Percentiles rank a stretch among this genome's conserved stretches.
Conservation (phyloP, 2,888 invertebrate species). For the Drosophila macrothrix region DNA sequence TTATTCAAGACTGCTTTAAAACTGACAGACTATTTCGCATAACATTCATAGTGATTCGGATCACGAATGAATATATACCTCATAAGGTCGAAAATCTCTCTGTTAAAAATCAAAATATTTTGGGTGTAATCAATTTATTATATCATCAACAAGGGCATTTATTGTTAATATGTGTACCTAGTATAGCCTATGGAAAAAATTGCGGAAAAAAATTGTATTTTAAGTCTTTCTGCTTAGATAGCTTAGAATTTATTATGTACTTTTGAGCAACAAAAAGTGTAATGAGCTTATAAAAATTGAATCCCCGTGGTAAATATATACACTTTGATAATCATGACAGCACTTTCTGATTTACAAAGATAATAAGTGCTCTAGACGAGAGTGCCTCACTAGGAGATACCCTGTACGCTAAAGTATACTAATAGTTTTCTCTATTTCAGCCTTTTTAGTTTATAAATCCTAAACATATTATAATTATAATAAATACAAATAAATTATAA, state of each 20-base stretch:
- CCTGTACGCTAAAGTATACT: background rate
- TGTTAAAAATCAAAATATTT: background rate
- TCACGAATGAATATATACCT: too few relatives aligned
- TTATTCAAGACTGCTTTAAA: background rate
- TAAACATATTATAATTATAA: background rate
- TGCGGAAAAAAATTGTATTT: accelerated
- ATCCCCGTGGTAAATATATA: background rate
- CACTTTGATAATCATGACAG: background rate
- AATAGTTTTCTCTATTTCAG: background rate
- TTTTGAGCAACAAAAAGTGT: background rate
- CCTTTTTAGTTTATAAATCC: background rate
- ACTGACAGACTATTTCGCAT: background rate
- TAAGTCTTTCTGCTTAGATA: background rate
- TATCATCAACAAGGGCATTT: background rate
- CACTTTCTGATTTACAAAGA: background rate
- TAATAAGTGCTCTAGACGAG: background rate
- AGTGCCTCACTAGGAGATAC: background rate
- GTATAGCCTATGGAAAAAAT: background rate
- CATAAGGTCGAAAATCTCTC: too few relatives aligned
- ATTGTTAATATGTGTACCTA: background rate
- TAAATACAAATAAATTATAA: background rate
- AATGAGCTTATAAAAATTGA: background rate
- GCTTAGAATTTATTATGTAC: background rate
- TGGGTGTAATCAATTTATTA: background rate
- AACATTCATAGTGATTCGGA: too few relatives aligned